phyloP scores from a whole-genome alignment of 2,797 vertebrate species.

The Alosa sapidissima region DNA sequence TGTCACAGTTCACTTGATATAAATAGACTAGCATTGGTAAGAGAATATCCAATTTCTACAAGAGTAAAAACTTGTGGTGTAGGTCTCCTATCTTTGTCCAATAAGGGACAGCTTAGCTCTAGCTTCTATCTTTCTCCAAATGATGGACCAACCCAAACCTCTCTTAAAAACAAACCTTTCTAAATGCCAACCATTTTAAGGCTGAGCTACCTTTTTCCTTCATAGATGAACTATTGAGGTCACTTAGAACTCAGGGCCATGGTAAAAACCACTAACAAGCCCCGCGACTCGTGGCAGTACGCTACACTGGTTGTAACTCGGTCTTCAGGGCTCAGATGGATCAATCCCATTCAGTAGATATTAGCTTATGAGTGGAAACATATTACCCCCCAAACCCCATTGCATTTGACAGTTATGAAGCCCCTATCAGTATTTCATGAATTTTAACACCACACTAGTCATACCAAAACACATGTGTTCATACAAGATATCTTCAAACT shows the following conservation, averaged over 20 bases:
- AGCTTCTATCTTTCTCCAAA: neutral
- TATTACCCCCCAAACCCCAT: neutral
- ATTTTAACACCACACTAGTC: neutral
- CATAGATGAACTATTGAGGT: conserved; percentile 59
- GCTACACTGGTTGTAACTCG: neutral
- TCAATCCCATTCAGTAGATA: neutral
- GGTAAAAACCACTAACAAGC: conserved; percentile 65
- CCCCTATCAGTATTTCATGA: neutral
- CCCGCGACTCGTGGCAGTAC: neutral
- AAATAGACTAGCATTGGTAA: conserved; percentile 46
- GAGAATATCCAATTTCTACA: conserved; percentile 21
- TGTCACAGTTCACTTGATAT: conserved; percentile 68
- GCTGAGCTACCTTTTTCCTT: conserved; percentile 55
- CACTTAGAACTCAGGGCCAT: conserved; percentile 68
- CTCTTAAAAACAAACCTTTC: conserved; percentile 33
- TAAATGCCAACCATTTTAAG: conserved; percentile 42
- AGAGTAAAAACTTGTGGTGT: conserved; percentile 11
- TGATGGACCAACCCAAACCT: conserved; percentile 19
- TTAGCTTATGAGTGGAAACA: neutral
- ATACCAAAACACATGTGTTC: neutral
- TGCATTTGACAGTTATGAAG: neutral
- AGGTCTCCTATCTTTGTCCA: neutral
- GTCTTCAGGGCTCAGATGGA: conserved; percentile 32
- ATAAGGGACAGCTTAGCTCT: neutral
- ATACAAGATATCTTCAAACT: conserved; percentile 8